These are phyloP conservation scores for Metopolophium dirhodum DNA, from an alignment of 1,140 invertebrate genomes.

Conservation along the genomic window DNA sequence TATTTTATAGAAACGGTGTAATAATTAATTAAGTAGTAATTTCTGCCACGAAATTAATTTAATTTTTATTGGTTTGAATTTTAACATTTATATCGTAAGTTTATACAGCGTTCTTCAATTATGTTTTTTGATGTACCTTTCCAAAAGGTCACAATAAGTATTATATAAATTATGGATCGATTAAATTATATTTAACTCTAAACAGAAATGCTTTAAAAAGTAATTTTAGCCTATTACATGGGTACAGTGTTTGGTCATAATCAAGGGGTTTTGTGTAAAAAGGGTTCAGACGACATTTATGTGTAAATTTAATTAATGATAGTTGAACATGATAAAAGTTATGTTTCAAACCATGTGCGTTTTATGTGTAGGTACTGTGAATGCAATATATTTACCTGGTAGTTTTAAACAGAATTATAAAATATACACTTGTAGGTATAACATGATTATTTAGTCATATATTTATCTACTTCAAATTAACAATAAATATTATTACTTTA, in stretches of 20 bases:
- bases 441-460: background rate
- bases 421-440: background rate
- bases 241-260: background rate
- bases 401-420: background rate
- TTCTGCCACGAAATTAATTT: background rate
- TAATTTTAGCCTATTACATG: background rate
- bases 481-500: background rate
- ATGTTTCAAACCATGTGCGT: background rate
- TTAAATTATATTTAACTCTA: background rate
- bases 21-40: background rate
- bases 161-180: background rate
- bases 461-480: background rate
- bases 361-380: background rate
- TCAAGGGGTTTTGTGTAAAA: background rate
- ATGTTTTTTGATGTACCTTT: background rate
- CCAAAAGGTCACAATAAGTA: background rate
- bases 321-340: background rate
- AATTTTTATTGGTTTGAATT: background rate
- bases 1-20: background rate
- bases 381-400: background rate
- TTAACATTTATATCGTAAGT: background rate
- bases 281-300: background rate
- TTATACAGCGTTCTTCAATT: background rate
- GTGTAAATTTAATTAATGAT: background rate
- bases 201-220: background rate